phyloP scores from a whole-genome alignment of 2,113 vertebrate species.

The Hippocampus comes region DNA sequence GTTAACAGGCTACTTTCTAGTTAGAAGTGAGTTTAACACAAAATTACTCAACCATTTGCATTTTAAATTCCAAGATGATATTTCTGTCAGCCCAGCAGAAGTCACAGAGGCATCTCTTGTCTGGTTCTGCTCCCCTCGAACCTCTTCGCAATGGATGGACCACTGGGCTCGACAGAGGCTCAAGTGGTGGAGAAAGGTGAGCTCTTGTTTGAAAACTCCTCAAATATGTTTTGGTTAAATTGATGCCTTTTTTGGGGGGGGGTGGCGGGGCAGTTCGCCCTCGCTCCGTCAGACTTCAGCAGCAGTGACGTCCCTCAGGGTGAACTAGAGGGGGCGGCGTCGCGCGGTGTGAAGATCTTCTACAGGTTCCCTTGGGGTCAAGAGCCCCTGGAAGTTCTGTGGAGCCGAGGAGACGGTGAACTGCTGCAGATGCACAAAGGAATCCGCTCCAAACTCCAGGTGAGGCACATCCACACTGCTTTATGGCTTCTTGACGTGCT shows the following conservation, averaged over 20 bases:
- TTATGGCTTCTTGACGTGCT: not conserved
- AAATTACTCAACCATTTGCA: not conserved
- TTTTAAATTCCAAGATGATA: not conserved
- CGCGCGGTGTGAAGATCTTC: conserved; percentile 76
- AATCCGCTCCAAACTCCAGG: conserved; percentile 71
- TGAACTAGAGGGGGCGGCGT: conserved; percentile 56
- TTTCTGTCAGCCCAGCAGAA: conserved; percentile 78
- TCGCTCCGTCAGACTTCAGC: conserved; percentile 84
- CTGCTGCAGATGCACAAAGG: conserved; percentile 76
- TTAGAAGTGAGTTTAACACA: too few species aligned
- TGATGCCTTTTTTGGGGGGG: not conserved
- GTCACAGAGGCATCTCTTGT: conserved; percentile 80
- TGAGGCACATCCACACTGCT: conserved; percentile 35
- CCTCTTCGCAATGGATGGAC: conserved; percentile 92
- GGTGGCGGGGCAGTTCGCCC: conserved; percentile 78
- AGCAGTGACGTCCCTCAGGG: conserved; percentile 74
- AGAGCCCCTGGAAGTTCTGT: conserved; percentile 84
- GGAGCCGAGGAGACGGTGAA: conserved; percentile 76
- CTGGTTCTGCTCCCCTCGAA: conserved; percentile 90
- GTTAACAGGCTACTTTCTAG: too few species aligned
- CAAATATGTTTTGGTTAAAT: not conserved
- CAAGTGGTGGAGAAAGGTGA: conserved; percentile 95
- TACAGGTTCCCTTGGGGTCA: conserved; percentile 90
- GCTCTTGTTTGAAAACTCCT: not conserved
- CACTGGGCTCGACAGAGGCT: conserved; percentile 91